Percentiles rank a stretch among this genome's conserved stretches.
phyloP scores from a whole-genome alignment of 2,113 vertebrate genomes.

The Meriones unguiculatus region DNA sequence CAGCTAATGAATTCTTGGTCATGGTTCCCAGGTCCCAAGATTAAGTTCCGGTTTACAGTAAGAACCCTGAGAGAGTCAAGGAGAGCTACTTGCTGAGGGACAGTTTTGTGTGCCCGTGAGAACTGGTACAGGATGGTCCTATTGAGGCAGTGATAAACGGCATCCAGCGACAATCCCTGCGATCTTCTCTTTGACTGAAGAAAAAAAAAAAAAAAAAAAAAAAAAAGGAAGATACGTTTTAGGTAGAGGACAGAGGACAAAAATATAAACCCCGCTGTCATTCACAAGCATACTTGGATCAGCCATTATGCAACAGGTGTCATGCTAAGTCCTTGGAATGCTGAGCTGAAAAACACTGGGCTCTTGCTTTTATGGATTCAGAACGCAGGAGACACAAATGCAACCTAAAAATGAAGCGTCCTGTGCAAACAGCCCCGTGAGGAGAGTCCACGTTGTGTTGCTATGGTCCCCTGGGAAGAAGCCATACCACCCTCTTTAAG shows the following conservation, averaged over 20 bases:
- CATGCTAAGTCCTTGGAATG: background rate
- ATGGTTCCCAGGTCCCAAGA: conserved; percentile 97
- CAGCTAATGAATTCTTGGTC: conserved; percentile 99
- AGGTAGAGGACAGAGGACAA: conserved; percentile 62
- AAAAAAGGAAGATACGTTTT: conserved; percentile 44
- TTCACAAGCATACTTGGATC: background rate
- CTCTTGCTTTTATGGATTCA: background rate
- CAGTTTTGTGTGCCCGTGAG: conserved; percentile 97
- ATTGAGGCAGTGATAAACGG: conserved; percentile 98
- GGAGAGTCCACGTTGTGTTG: background rate
- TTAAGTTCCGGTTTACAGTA: conserved; percentile 97
- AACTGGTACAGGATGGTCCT: conserved; percentile 99
- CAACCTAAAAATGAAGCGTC: background rate
- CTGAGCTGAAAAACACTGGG: background rate
- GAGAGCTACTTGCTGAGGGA: conserved; percentile 97
- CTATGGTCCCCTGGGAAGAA: background rate
- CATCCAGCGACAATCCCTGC: conserved; percentile 96
- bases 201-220: conserved; percentile 60
- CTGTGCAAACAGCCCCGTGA: background rate
- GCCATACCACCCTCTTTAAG: background rate
- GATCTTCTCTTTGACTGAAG: conserved; percentile 96
- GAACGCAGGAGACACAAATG: background rate
- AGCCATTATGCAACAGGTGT: background rate
- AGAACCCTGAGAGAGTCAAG: conserved; percentile 95
- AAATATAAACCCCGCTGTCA: background rate